phyloP scores from a whole-genome alignment of 2,113 vertebrate species.

The Epinephelus lanceolatus region DNA sequence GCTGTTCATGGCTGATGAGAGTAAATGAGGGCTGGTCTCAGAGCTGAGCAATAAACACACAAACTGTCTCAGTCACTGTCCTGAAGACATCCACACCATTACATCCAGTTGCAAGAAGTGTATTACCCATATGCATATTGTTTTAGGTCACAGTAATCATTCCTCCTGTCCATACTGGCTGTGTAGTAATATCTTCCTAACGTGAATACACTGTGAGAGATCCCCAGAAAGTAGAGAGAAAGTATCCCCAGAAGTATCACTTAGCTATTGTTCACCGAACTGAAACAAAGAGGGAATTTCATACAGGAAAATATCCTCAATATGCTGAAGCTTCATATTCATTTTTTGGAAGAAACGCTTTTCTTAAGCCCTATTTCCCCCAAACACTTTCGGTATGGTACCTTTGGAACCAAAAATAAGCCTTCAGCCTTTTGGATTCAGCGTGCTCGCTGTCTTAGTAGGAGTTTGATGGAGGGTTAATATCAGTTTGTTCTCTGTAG shows the following conservation, averaged over 20 bases:
- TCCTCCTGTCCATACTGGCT: neutral
- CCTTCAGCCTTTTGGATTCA: too few species aligned
- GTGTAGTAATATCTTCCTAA: neutral
- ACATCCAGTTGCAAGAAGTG: neutral
- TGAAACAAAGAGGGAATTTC: too few species aligned
- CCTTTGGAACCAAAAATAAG: too few species aligned
- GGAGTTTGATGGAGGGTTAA: neutral
- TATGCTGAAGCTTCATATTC: neutral
- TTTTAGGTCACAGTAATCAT: neutral
- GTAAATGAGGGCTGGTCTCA: neutral
- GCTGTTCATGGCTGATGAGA: constrained; percentile 22
- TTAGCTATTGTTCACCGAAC: neutral
- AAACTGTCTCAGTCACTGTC: neutral
- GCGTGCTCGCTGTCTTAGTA: neutral
- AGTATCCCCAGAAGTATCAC: too few species aligned
- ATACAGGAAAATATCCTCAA: neutral
- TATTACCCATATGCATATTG: neutral
- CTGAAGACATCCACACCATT: neutral
- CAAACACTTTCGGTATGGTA: too few species aligned
- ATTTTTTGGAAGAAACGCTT: too few species aligned
- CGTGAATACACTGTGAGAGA: neutral
- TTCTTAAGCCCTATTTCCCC: too few species aligned
- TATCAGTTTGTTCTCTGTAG: neutral
- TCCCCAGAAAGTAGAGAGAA: too few species aligned
- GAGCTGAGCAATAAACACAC: neutral